A percentile compares a stretch with the other conserved stretches of the same genome.
These are phyloP conservation scores for Pyxicephalus adspersus DNA, from an alignment of 2,113 vertebrate species.

Conservation along the genomic window DNA sequence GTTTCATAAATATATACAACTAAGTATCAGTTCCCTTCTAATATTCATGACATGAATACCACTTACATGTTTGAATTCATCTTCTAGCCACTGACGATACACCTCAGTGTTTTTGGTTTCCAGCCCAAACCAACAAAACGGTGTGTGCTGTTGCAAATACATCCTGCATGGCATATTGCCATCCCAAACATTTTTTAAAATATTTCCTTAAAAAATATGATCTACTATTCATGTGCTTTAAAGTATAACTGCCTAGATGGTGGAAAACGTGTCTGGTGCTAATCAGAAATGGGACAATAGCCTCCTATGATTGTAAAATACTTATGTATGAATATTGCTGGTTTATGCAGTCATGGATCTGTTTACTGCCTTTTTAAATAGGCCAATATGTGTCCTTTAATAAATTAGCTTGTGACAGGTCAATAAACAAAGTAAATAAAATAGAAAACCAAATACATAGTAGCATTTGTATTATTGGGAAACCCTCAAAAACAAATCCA, in stretches of 20 bases:
- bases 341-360: too few species aligned
- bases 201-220: slow-evolving; percentile 24
- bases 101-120: slow-evolving; percentile 34
- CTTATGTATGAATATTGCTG: too few species aligned
- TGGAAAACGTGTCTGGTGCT: not conserved
- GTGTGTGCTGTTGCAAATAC: slow-evolving; percentile 18
- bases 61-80: not conserved
- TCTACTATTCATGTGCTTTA: not conserved
- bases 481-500: too few species aligned
- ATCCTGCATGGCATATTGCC: slow-evolving; percentile 20
- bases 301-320: not conserved
- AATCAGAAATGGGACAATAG: not conserved
- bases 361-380: too few species aligned
- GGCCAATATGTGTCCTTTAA: too few species aligned
- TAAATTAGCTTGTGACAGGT: too few species aligned
- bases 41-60: not conserved
- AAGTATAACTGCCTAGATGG: not conserved
- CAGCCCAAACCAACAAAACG: slow-evolving; percentile 7
- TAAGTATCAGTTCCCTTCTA: not conserved
- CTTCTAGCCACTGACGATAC: slow-evolving; percentile 10
- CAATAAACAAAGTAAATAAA: too few species aligned
- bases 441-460: too few species aligned
- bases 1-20: not conserved
- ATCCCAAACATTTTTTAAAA: slow-evolving; percentile 9
- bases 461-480: too few species aligned